Base-by-base conservation (phyloP, 2,888 invertebrate genomes). In the Caenorhabditis afra region DNA sequence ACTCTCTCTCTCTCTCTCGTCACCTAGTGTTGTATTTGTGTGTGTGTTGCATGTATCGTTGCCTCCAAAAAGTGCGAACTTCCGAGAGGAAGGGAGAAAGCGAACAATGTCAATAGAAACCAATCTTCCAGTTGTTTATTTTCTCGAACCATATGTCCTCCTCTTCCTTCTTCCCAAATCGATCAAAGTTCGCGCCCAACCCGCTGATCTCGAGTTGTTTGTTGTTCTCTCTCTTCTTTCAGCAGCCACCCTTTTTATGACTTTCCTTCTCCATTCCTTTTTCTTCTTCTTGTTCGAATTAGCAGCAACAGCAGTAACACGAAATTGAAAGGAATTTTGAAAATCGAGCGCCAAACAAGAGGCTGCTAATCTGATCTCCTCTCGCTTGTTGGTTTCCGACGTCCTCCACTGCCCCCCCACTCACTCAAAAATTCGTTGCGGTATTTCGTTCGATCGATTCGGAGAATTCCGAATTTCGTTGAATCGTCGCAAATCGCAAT, bases 41-140 rank as follows among this genome's bases (percentile, higher is more conserved):
- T 16, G 1, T 62, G 49, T 71, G 61, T 71, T 71, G 49, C 62
- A 71, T 71, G 71, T 71, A 64, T 62, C 61, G 61, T 67, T 61
- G 29, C 29, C 68, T 61, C 61, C 57, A 71, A 71, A 64, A 64
- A 73, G 73, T 73, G 64, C 73, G 73, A 73, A 73, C 73, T 73
- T 41, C 41, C 41, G 41, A 41, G 29, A 62, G 35, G 7, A 29
- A 29, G 55, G 22, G 73, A 73, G 35, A 29, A 29, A 29, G 55
- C 35, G 73, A 73, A 73, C 73, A 73, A 41, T 64, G 73, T 64
- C 64, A 73, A 73, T 57, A 73, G 39, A 35, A 68, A 61, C 44
- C 59, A 59, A 67, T 22, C 11, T 20, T 35, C 10, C 23, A 11
- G 49, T 64, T 74, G 52, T 66, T 59, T 65, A 14, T 58, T 37